These are phyloP conservation scores for Myotis lucifugus DNA, from an alignment of 2,113 vertebrate species.

Conservation along the genomic window DNA sequence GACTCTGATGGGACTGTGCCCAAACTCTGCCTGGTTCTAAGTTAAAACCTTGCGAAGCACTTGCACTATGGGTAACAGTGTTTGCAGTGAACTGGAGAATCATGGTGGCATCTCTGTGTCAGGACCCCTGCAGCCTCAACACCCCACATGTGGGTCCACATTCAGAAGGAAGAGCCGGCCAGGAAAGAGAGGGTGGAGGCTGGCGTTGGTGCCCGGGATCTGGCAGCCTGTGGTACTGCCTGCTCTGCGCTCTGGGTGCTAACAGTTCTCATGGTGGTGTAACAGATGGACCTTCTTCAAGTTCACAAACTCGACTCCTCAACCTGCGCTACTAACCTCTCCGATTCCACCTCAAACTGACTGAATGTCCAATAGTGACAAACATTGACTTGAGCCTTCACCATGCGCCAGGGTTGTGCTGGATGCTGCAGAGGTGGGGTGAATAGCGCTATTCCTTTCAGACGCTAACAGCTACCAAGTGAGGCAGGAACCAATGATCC, in stretches of 20 bases:
- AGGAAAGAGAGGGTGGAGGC: background rate
- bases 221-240: background rate
- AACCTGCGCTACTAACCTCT: background rate
- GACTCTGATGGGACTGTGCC: background rate
- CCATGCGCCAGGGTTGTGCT: background rate
- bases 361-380: background rate
- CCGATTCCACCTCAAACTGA: background rate
- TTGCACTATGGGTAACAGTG: background rate
- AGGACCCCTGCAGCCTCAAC: background rate
- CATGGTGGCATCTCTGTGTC: background rate
- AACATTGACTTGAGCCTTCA: background rate
- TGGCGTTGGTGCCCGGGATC: accelerated
- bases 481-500: background rate
- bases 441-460: background rate
- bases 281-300: too few relatives aligned
- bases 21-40: background rate
- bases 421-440: background rate
- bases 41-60: background rate
- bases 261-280: background rate
- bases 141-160: background rate
- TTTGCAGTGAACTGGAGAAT: background rate
- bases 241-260: too few relatives aligned
- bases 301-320: background rate
- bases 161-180: background rate
- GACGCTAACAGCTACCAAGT: background rate